phyloP scores from a whole-genome alignment of 92 coral and sea anemone genomes.

The Umimayanthus kanabou region DNA sequence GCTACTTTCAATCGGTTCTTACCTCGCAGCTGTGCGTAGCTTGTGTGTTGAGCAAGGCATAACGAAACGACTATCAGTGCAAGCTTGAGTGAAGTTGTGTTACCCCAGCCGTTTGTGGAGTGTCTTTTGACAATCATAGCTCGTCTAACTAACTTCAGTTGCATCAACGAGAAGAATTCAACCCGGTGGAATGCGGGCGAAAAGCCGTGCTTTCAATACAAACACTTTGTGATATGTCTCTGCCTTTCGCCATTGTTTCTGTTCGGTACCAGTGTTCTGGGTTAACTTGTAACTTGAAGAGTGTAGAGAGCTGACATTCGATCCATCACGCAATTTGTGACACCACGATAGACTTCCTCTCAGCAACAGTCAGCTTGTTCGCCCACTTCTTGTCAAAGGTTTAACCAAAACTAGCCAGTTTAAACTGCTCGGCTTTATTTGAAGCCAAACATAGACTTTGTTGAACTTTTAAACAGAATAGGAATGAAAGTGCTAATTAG shows the following conservation, averaged over 20 bases:
- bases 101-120: background rate
- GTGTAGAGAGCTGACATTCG: background rate
- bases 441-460: background rate
- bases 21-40: background rate
- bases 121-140: background rate
- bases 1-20: background rate
- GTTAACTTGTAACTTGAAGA: background rate
- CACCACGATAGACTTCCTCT: background rate
- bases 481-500: slow-evolving; percentile 1
- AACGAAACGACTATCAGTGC: background rate
- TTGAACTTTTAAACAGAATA: background rate
- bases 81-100: background rate
- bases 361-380: background rate
- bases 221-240: background rate
- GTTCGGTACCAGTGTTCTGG: slow-evolving; percentile 6
- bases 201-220: background rate
- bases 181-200: slow-evolving; percentile 7
- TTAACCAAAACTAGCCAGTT: too few relatives aligned
- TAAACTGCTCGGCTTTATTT: background rate
- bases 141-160: background rate
- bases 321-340: slow-evolving; percentile 9
- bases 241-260: slow-evolving; percentile 19
- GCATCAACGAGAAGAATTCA: background rate
- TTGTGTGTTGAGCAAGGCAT: background rate
- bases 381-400: background rate